phyloP scores from a whole-genome alignment of 2,888 invertebrate genomes.

The Tenthredo mesomela region DNA sequence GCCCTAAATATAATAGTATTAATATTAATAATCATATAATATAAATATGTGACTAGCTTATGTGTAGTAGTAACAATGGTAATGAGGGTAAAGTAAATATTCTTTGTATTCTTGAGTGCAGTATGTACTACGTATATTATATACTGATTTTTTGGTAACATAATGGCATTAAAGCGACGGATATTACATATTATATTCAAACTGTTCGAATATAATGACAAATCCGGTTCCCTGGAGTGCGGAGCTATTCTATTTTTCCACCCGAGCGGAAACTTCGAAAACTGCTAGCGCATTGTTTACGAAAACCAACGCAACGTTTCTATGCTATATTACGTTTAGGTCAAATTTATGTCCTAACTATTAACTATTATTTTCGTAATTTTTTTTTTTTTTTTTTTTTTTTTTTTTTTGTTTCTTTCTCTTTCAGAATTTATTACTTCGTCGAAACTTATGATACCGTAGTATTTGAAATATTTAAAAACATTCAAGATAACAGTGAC shows the following conservation, averaged over 20 bases:
- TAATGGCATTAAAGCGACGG: neutral
- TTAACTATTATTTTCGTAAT: neutral
- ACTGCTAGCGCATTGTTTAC: conserved; percentile 25
- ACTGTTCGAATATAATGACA: conserved; percentile 16
- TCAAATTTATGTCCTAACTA: neutral
- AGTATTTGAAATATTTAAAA: neutral
- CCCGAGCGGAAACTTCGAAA: conserved; percentile 35
- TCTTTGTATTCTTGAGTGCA: neutral
- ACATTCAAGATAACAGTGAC: neutral
- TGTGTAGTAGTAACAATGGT: neutral
- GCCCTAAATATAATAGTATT: neutral
- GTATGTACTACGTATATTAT: neutral
- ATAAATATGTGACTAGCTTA: neutral
- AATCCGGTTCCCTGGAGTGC: neutral
- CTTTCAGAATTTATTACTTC: neutral
- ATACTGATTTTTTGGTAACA: conserved; percentile 6
- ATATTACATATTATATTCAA: conserved; percentile 4
- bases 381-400: too few relatives aligned
- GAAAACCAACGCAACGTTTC: neutral
- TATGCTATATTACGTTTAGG: conserved; percentile 21
- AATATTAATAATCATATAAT: neutral
- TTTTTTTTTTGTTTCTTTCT: neutral
- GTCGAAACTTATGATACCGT: neutral
- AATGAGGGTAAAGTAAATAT: conserved; percentile 10
- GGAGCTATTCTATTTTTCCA: conserved; percentile 30